Base-by-base conservation (phyloP, 1,140 invertebrate species). In the Lepidurus couesii region DNA sequence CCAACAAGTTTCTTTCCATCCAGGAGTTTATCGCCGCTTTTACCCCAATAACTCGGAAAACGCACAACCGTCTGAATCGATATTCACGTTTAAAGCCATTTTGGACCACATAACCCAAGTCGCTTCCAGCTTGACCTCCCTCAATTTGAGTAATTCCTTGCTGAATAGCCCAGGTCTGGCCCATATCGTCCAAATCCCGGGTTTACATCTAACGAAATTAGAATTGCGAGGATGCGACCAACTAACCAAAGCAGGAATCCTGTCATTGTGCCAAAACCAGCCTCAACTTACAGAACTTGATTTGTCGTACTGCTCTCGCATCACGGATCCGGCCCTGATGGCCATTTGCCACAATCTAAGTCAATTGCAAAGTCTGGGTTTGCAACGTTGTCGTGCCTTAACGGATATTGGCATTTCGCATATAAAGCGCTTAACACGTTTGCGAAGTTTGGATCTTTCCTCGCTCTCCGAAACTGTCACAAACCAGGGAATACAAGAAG, bases 21-120 rank as follows among this genome's bases (percentile, higher is more conserved):
- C 86, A 78, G 89, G 89, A 13, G 84, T 91, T 10, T 88, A 89
- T 65, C 88, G 88, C 81, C 88, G 88, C 73, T 91, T 90, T 84
- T 91, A 92, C 86, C 89, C 90, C 44, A 80, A n/a, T n/a, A n/a
- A 80, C 16, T 82, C 82, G 1, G 81, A 82, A 13, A 78, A 84
- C 80, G 84, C 86, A 42, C 87, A 87, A 81, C 88, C 87, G 21
- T 91, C 89, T 21, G 88, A 91, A 82, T 89, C 88, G 80, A 88
- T 92, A 10, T 83, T 93, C 11, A 92, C 91, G 47, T 92, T 92
- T 82, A 86, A 88, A 75, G 90, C 90, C 82, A 85, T 92, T 42
- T 81, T 89, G 43, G 85, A 87, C 75, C 89, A 89, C 81, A 83
- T 92, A 53, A 83, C 84, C 75, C 82, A 84, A 24, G 87, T 88